These are phyloP conservation scores for Adelosebastes latens DNA, from an alignment of 2,797 vertebrate genomes.

Conservation along the genomic window DNA sequence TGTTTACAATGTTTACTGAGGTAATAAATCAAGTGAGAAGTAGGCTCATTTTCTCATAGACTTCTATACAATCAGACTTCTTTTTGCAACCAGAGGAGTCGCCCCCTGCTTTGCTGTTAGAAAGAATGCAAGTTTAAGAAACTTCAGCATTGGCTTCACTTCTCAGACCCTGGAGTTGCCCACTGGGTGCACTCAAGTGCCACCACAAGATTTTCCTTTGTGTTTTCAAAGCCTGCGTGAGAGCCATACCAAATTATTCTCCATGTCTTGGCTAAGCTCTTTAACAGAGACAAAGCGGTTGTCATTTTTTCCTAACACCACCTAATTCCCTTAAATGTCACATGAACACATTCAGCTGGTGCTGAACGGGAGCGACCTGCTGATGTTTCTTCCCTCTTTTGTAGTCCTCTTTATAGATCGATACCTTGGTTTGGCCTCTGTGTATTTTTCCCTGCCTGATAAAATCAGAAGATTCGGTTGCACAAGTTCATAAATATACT, in stretches of 20 bases:
- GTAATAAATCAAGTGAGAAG: no score
- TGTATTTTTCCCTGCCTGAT: neutral
- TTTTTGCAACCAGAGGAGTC: no score
- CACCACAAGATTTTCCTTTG: constrained; percentile 5
- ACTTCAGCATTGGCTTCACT: no score
- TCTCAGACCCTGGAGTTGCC: no score
- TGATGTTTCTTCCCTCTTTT: neutral
- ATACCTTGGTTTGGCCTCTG: neutral
- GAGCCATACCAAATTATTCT: constrained; percentile 33
- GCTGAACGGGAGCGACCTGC: constrained; percentile 13
- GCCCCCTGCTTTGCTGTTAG: neutral
- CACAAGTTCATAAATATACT: neutral
- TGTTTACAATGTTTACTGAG: no score
- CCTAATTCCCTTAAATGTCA: constrained; percentile 75
- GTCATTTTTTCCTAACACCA: constrained; percentile 63
- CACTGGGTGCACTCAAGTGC: constrained; percentile 16
- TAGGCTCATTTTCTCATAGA: no score
- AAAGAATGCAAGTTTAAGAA: no score
- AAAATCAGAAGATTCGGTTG: neutral
- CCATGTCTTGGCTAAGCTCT: constrained; percentile 56
- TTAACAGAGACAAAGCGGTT: constrained; percentile 71
- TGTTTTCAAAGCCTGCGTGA: constrained; percentile 20
- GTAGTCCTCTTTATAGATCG: constrained; percentile 1
- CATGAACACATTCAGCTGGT: constrained; percentile 17
- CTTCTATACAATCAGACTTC: no score